Evolutionary conservation across 2,113 vertebrate species (phyloP).

Genomic region (Erythrolamprus reginae): DNA sequence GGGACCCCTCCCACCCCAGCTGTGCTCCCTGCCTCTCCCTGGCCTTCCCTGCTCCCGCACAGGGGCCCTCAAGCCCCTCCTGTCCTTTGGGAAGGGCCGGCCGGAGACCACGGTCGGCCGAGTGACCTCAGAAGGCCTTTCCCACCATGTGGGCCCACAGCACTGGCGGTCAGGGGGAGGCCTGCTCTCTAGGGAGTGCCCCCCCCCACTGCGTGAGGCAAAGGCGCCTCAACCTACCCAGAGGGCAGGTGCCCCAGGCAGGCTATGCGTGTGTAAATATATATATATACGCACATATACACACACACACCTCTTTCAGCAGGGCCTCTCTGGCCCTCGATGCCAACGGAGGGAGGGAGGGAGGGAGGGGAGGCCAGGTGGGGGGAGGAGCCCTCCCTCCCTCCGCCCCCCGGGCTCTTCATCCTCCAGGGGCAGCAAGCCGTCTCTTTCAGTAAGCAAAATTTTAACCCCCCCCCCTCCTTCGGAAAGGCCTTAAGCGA

Average conservation of each 20-base stretch:
- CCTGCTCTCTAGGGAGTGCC: background rate
- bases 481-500: constrained; percentile 66
- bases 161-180: background rate
- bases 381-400: background rate
- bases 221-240: too few species aligned
- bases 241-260: too few species aligned
- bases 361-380: background rate
- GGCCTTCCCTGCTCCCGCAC: constrained; percentile 17
- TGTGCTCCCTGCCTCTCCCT: background rate
- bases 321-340: background rate
- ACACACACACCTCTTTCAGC: too few species aligned
- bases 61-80: too few species aligned
- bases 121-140: constrained; percentile 70
- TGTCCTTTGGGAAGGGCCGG: background rate
- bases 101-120: constrained; percentile 31
- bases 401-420: background rate
- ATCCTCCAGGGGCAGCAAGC: constrained; percentile 47
- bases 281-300: too few species aligned
- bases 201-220: too few species aligned
- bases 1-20: background rate
- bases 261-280: too few species aligned
- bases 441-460: constrained; percentile 55
- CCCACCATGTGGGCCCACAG: too few species aligned
- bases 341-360: constrained; percentile 12
- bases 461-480: constrained; percentile 62